Base-by-base conservation (phyloP, 2,113 vertebrate genomes). In the Vidua chalybeata region DNA sequence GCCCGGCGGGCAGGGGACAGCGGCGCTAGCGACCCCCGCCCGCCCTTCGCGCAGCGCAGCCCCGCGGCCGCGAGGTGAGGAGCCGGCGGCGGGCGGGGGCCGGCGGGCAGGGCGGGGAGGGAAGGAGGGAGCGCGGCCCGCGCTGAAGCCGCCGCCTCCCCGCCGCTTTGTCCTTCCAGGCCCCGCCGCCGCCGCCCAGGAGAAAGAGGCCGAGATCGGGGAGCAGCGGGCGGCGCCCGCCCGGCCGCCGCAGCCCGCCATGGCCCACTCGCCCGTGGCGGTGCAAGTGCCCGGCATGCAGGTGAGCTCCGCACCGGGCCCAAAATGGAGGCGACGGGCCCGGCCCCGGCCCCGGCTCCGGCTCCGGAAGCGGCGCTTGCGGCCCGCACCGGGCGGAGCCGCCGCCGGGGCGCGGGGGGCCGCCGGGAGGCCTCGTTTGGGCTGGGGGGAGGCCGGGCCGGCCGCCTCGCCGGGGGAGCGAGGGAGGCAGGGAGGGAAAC, bases 231-330 rank as follows among this genome's bases (percentile, higher is more conserved):
- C 64, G 78, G 88, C 66, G 66, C 77, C 79, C 67, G 52, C 75
- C 46, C 37, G 58, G 78, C 91, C 67, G 75, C 94, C 62, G 66
- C 80, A 94, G 95, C 91, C 93, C 90, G 95, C 90, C 97, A 98
- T 98, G 98, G 98, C 98, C 96, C 98, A 98, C 92, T 98, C 98
- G 81, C 98, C 98, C 73, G 98, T 98, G 78, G 97, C 98, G 28
- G 98, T 99, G 88, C 98, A 98, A 98, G 98, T 98, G 96, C 98
- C 98, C 71, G 98, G 98, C 96, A 99, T 99, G 98, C 98, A 99
- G 98, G 98, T 98, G 97, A 98, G 98, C 90, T 85, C 85, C 96
- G 79, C 93, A 84, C 63, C 58, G n/a, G 56, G 30, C 58, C 66
- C 61, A 93, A 95, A 88, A 95, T 93, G 91, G 94, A 88, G 94